Evolutionary conservation across 92 coral and sea anemone genomes (phyloP), one percentile per base, ranked within the genome.

Genomic region (Umimayanthus kanabou): DNA sequence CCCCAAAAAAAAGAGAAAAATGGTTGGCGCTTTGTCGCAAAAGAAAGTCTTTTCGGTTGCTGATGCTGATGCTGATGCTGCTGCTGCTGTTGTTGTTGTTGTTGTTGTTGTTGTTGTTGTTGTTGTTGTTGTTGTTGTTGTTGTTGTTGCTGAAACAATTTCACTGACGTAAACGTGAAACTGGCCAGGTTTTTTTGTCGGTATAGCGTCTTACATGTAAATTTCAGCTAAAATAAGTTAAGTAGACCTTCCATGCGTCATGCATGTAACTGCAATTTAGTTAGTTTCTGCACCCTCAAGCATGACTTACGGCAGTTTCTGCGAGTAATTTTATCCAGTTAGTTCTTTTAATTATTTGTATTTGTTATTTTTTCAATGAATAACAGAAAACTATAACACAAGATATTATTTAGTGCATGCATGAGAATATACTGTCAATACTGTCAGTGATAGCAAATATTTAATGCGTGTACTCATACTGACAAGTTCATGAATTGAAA

Each of bases 311-410:
- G 84, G 57, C 71, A 80, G 70, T 55, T 55, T 4, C 47, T 28
- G 23, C 33, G 71, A 53, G 84, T 80, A 80, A 30, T 58, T 33
- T 29, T 57, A 16, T 55, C 61, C 61, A 57, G 84, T 30, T 80
- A 55, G 20, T 18, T 71, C 22, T 39, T 6, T 14, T 53, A n/a
- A n/a, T n/a, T n/a, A n/a, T 55, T 53, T 28, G 3, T 26, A 6
- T 79, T 20, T 76, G 57, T 2, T 76, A 43, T 76, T 23, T 39
- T 11, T 78, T 29, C n/a, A 61, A 9, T 47, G 9, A 47, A 45
- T 11, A 45, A 1, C 58, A 53, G 16, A 7, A 16, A 77, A 20
- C 23, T 23, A 1, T 42, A 45, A 18, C 16, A 42, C 30, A 43
- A 25, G 13, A n/a, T 47, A 61, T n/a, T 43, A 55, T 78, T 57